Evolutionary conservation across 1,140 invertebrate species (phyloP), one percentile per base, ranked within the genome.

Genomic region (Bombus soroeensis): DNA sequence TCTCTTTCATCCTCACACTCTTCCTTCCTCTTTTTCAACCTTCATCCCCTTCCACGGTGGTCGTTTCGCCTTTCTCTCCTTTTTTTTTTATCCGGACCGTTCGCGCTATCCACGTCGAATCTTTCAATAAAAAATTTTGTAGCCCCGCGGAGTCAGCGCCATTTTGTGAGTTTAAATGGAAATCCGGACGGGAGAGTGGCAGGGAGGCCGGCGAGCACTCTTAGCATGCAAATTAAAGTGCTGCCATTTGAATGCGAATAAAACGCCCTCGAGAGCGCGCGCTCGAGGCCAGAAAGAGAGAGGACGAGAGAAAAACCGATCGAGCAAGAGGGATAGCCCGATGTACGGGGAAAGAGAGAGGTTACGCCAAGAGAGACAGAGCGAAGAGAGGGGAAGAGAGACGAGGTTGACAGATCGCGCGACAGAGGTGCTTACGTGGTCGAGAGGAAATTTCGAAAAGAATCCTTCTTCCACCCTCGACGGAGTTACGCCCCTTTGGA

Each of bases 81-180:
- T 37, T 37, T 22, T 68, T 71, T 41, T 85, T 77, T 84, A 86
- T 83, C 79, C 81, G 75, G 81, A 76, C 81, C 83, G 80, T 73
- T 90, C 71, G 81, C 85, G 88, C 91, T 95, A 95, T 95, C 94
- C 92, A 86, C 91, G 93, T 94, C 94, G 94, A 94, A 95, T 95
- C 95, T 95, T 94, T 95, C 94, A 95, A 95, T 95, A 95, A 95
- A 95, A 95, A 95, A 95, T 95, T 94, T 95, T 95, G 95, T 94
- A 95, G 94, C 94, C 93, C 93, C 93, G 94, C 92, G 92, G 90
- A 93, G 92, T 93, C 92, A 93, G 93, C 94, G 94, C 95, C 95
- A 95, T 95, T 95, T 95, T 95, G 94, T 92, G 94, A 95, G 93
- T 95, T 95, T 95, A 95, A 95, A 95, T 95, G 95, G 94, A 95